A percentile compares a stretch with the other conserved stretches of the same genome.
These are phyloP conservation scores for Drosophila chauvacae DNA, from an alignment of 1,140 invertebrate species.

Conservation along the genomic window DNA sequence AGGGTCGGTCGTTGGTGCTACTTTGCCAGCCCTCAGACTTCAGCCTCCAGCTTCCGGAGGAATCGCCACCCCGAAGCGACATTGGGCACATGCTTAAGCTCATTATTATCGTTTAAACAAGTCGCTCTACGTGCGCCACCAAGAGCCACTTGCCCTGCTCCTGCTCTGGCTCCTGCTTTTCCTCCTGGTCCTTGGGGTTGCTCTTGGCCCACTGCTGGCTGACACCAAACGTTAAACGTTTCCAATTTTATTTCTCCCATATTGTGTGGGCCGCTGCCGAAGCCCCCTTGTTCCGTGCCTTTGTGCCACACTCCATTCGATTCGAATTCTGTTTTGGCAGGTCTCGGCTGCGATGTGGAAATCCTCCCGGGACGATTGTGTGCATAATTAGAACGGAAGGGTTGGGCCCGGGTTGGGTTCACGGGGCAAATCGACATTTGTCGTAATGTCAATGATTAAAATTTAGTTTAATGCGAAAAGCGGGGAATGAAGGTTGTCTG, in stretches of 20 bases:
- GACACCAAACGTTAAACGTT: conserved; percentile 67
- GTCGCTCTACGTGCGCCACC: conserved; percentile 67
- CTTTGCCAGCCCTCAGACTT: conserved; percentile 56
- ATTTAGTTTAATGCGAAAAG: conserved; percentile 28
- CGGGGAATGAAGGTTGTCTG: neutral
- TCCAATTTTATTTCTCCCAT: conserved; percentile 60
- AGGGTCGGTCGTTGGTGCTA: conserved; percentile 40
- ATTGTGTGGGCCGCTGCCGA: conserved; percentile 14
- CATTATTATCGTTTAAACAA: conserved; percentile 83
- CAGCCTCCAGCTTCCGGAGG: conserved; percentile 33
- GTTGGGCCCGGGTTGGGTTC: conserved; percentile 33
- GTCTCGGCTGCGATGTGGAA: conserved; percentile 26
- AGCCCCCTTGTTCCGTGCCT: conserved; percentile 5
- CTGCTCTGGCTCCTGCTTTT: conserved; percentile 5
- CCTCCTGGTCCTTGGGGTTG: conserved; percentile 49
- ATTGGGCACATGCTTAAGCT: conserved; percentile 79
- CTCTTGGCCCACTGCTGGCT: conserved; percentile 45
- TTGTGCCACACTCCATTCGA: conserved; percentile 39
- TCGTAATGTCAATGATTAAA: conserved; percentile 72
- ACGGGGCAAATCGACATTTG: conserved; percentile 56
- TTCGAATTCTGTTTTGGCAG: conserved; percentile 44
- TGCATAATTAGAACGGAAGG: conserved; percentile 78
- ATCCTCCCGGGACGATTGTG: conserved; percentile 77
- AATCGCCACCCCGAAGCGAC: conserved; percentile 54
- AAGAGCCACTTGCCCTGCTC: conserved; percentile 59